Conservation (phyloP, 2,888 invertebrate genomes). For the Uropetala carovei region DNA sequence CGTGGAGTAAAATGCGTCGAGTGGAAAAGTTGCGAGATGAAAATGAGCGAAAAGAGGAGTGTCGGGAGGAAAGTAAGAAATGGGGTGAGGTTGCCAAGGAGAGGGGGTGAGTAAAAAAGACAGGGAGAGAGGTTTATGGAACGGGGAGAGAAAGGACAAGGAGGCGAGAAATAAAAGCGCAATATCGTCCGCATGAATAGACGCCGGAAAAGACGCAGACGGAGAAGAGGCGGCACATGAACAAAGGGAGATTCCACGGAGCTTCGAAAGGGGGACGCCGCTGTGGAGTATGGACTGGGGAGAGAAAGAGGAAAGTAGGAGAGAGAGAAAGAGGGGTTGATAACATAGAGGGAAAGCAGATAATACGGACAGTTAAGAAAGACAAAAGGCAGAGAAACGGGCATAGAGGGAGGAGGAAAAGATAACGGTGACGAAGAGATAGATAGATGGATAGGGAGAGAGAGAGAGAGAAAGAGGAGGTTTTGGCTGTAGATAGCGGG, state of each 20-base stretch:
- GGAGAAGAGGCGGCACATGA: constrained; percentile 44
- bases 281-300: neutral
- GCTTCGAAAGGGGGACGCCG: neutral
- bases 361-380: too few relatives aligned
- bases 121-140: neutral
- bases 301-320: neutral
- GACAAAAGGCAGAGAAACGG: too few relatives aligned
- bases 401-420: too few relatives aligned
- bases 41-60: constrained; percentile 15
- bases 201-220: constrained; percentile 43
- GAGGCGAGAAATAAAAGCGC: constrained; percentile 52
- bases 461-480: neutral
- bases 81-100: neutral
- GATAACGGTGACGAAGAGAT: too few relatives aligned
- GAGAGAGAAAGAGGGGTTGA: neutral
- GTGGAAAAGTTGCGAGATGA: neutral
- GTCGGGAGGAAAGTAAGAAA: neutral
- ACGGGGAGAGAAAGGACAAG: neutral
- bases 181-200: constrained; percentile 63
- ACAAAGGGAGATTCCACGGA: constrained; percentile 47
- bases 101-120: neutral
- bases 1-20: neutral
- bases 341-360: too few relatives aligned
- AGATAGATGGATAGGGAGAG: neutral
- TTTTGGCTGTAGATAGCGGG: neutral